These are phyloP conservation scores for Picus viridis DNA, from an alignment of 2,797 vertebrate species.

Conservation along the genomic window DNA sequence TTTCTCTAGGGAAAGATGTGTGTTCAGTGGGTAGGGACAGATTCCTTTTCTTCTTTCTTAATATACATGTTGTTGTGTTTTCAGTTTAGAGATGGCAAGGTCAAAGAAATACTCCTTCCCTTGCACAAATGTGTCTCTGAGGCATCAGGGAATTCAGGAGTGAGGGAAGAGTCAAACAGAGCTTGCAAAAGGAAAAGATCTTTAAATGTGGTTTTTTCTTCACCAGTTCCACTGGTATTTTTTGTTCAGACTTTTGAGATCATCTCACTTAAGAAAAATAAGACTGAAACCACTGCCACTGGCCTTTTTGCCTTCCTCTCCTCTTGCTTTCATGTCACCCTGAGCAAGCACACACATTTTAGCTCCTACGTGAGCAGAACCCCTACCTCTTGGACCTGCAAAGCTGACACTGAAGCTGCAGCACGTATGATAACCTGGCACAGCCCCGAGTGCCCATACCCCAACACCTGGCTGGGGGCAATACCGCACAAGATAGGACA, in stretches of 20 bases:
- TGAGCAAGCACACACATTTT: fast-evolving
- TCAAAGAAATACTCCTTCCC: slow-evolving; percentile 60
- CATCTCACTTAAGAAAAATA: background rate
- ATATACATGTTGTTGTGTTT: slow-evolving; percentile 58
- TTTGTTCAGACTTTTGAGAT: background rate
- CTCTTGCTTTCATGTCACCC: background rate
- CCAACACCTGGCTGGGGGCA: background rate
- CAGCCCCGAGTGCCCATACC: background rate
- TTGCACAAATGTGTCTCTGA: slow-evolving; percentile 54
- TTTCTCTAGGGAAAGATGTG: slow-evolving; percentile 38
- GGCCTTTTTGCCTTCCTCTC: background rate
- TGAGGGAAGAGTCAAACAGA: background rate
- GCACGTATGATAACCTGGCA: fast-evolving
- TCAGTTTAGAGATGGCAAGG: slow-evolving; percentile 50
- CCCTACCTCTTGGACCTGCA: background rate
- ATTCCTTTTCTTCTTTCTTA: slow-evolving; percentile 57
- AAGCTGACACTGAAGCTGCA: background rate
- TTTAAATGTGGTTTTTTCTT: background rate
- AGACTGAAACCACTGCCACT: background rate
- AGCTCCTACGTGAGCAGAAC: background rate
- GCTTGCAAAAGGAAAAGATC: background rate
- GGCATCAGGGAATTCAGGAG: slow-evolving; percentile 11
- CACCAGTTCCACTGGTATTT: background rate
- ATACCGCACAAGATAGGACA: background rate
- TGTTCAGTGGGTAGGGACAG: slow-evolving; percentile 9